A percentile compares a stretch with the other conserved stretches of the same genome.
Evolutionary conservation across 2,888 invertebrate genomes (phyloP).

Genomic region (Volucella inanis): DNA sequence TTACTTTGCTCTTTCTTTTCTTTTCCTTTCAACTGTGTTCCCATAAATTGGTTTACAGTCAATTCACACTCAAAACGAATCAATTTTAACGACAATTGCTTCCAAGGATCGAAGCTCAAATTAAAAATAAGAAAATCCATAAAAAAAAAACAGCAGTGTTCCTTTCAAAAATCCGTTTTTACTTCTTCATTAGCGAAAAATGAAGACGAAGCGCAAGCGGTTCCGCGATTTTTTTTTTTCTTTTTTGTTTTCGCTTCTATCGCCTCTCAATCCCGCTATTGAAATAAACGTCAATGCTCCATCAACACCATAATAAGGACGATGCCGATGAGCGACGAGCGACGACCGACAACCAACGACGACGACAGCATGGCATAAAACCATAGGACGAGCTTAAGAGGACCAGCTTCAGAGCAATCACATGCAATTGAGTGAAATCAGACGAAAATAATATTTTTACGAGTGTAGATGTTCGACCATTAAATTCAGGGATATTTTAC

Average conservation of each 20-base stretch:
- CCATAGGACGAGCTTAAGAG: background rate
- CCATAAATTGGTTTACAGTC: too few species aligned
- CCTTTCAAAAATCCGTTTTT: conserved; percentile 28
- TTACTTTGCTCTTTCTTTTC: too few species aligned
- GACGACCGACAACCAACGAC: background rate
- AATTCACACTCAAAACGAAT: too few species aligned
- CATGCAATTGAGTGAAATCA: conserved; percentile 65
- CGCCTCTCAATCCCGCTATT: conserved; percentile 21
- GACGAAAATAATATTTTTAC: conserved; percentile 65
- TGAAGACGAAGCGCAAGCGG: background rate
- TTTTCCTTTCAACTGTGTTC: too few species aligned
- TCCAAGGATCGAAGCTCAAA: background rate
- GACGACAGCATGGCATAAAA: background rate
- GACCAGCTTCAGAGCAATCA: conserved; percentile 6
- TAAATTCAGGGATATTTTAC: conserved; percentile 52
- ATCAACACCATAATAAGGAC: conserved; percentile 27
- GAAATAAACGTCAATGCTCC: conserved; percentile 33
- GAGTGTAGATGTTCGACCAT: conserved; percentile 61
- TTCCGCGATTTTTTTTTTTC: background rate
- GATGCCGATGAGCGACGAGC: conserved; percentile 1
- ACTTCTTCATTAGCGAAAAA: conserved; percentile 29
- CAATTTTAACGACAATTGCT: conserved; percentile 32
- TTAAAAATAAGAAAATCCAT: too few species aligned
- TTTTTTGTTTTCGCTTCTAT: background rate
- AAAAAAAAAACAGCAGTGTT: background rate